Percentiles rank a stretch among this genome's conserved stretches.
These are phyloP conservation scores for Maccullochella peelii DNA, from an alignment of 2,113 vertebrate species.

Conservation along the genomic window DNA sequence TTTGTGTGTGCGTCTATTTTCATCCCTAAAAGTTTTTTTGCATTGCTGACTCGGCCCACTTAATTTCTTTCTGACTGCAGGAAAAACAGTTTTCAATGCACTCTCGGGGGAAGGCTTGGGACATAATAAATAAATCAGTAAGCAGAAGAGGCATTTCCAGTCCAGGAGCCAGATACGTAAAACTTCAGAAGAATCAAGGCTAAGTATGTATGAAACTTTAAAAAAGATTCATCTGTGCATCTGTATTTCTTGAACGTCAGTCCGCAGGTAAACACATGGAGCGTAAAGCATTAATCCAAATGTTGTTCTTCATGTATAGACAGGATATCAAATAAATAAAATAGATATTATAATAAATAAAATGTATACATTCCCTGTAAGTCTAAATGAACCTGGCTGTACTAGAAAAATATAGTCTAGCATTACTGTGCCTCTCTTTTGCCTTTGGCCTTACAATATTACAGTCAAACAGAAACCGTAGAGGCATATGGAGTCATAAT, in stretches of 20 bases:
- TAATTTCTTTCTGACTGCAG: slow-evolving; percentile 61
- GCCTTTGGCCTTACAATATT: background rate
- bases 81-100: slow-evolving; percentile 70
- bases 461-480: background rate
- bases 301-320: background rate
- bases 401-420: background rate
- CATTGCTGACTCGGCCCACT: slow-evolving; percentile 59
- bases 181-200: slow-evolving; percentile 69
- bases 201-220: slow-evolving; percentile 62
- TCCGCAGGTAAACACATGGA: slow-evolving; percentile 14
- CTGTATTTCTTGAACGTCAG: slow-evolving; percentile 36
- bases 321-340: background rate
- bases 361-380: background rate
- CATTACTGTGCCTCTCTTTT: background rate
- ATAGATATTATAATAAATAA: slow-evolving; percentile 4
- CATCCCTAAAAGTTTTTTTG: slow-evolving; percentile 50
- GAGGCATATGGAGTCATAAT: slow-evolving; percentile 17
- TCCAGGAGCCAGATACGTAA: slow-evolving; percentile 70
- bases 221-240: slow-evolving; percentile 36
- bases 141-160: slow-evolving; percentile 75
- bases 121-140: slow-evolving; percentile 82
- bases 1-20: slow-evolving; percentile 53
- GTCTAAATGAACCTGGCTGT: background rate
- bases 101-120: slow-evolving; percentile 49
- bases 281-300: slow-evolving; percentile 5